Evolutionary conservation across 2,113 vertebrate genomes (phyloP), one percentile per base, ranked within the genome.

Genomic region (Lota lota): DNA sequence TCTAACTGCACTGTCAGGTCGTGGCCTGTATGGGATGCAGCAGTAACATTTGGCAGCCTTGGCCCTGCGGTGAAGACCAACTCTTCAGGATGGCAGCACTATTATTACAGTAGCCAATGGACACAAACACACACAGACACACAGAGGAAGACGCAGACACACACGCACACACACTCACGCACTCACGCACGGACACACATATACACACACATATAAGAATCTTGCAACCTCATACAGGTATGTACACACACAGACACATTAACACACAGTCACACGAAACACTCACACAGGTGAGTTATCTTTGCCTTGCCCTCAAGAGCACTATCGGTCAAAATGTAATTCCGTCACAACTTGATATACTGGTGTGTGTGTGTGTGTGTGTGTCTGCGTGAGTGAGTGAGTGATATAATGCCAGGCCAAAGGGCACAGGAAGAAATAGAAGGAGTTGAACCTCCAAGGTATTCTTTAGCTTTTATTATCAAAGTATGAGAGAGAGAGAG

Each of bases 301-400:
- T 79, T 80, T 80, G 77, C 81, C 84, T 76, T 88, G 85, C 87
- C 88, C 88, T 88, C 81, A 85, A 88, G 88, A 85, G 84, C 81
- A 83, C 85, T 80, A 88, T 88, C 85, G 85, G 72, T 90, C 88
- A 88, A 90, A 90, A 85, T 83, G 83, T 88, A 87, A 88, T 88
- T 85, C 84, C 81, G 79, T 88, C 86, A 85, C 68, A 78, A 79
- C 75, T 84, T 86, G 85, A 90, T 90, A 84, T 88, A 88, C 69
- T 75, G 58, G 71, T 75, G 62, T 57, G 61, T 71, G 67, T 62
- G 57, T 72, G 63, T 63, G 61, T 56, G 64, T 79, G 72, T 72
- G 59, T 64, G 61, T 62, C 10, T 33, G 61, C 33, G 24, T 12
- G 24, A 36, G 61, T 18, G 61, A 16, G 16, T 14, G 18, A 17